Evolutionary conservation across 2,888 invertebrate species (phyloP), one percentile per base, ranked within the genome.

Genomic region (Lycaena phlaeas): DNA sequence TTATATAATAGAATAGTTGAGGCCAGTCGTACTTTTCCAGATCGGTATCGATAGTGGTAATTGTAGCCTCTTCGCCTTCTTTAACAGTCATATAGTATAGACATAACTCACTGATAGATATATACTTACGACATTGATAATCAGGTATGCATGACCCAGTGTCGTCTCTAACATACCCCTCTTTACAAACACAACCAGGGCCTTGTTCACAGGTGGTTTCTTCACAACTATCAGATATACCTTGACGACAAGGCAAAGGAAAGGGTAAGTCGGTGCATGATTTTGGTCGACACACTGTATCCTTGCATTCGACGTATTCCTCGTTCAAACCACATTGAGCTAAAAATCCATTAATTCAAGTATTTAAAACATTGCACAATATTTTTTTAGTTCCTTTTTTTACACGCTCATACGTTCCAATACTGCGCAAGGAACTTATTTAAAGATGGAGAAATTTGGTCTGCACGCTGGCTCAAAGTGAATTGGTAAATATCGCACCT

Each of bases 181-280:
- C 12, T 7, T 61, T 52, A 42, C 71, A 72, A 39, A 68, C 68
- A 34, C 69, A 70, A 54, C 40, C 62, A 1, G 49, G 41, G 14
- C 15, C 15, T 14, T 30, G 29, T 1, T 54, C 62, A 43, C 69
- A 69, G n/a, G n/a, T n/a, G n/a, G n/a, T n/a, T n/a, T n/a, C n/a
- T 38, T 44, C 3, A 57, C 53, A 31, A 65, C 68, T 0, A 49
- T 2, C 5, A 64, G 29, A 9, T 4, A 29, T 29, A 72, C 41
- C 51, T 50, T 3, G 59, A 57, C 41, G 43, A 6, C 31, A 38
- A 15, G 38, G 41, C 9, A n/a, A 5, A 5, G 36, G 25, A 9
- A 36, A 36, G 1, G 18, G 18, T 12, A 36, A n/a, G 5, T 36
- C 36, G n/a, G 5, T 9, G 22, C 36, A 36, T 2, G 9, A 12